These are phyloP conservation scores for Pomatostomus ruficeps DNA, from an alignment of 2,113 vertebrate genomes.

Conservation along the genomic window DNA sequence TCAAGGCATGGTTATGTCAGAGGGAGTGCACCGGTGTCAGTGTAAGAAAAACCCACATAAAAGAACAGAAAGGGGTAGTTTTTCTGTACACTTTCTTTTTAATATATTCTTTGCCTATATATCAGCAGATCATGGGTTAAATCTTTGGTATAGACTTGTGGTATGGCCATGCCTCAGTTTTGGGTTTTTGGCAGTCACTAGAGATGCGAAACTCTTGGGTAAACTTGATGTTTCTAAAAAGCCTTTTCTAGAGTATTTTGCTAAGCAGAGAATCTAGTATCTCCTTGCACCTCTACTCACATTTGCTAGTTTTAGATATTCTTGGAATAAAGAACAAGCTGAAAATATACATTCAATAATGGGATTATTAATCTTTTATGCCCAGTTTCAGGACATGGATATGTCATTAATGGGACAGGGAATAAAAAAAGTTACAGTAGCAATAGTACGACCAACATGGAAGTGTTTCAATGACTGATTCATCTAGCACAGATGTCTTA, in stretches of 20 bases:
- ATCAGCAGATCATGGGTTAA: neutral
- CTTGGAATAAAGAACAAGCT: neutral
- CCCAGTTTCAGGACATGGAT: neutral
- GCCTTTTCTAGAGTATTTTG: neutral
- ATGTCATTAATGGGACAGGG: neutral
- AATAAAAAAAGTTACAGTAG: neutral
- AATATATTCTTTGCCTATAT: neutral
- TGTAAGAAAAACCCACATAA: neutral
- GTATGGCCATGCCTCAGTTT: neutral
- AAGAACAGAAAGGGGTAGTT: neutral
- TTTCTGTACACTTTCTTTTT: neutral
- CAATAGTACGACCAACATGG: neutral
- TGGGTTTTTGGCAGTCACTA: neutral
- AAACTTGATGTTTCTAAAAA: neutral
- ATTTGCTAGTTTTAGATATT: neutral
- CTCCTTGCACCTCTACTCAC: neutral
- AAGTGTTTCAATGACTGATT: neutral
- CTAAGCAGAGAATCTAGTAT: neutral
- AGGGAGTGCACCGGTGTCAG: neutral
- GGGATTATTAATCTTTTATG: neutral
- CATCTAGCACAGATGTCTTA: neutral
- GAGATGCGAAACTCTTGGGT: neutral
- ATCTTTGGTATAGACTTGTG: neutral
- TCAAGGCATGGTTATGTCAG: fast-evolving
- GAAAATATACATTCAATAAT: neutral